A percentile compares a stretch with the other conserved stretches of the same genome.
Conservation (phyloP, 64 coral and sea anemone genomes). For the Montipora capricornis region DNA sequence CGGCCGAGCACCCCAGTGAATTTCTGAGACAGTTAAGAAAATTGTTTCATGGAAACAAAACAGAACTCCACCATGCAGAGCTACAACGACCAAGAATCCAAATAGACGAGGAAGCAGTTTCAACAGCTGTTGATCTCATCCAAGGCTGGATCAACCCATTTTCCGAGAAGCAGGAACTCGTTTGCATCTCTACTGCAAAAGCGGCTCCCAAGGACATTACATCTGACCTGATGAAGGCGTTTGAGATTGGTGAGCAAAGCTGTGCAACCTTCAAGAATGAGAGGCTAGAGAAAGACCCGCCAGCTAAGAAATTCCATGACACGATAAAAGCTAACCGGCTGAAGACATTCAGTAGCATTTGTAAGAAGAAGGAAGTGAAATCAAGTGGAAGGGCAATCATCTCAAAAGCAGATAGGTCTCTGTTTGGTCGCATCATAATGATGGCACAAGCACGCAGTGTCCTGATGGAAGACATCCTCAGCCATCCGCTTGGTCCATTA, state of each 20-base stretch:
- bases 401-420: constrained; percentile 61
- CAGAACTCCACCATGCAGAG: not conserved
- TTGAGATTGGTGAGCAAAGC: not conserved
- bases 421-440: constrained; percentile 63
- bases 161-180: constrained; percentile 2
- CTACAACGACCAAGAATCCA: not conserved
- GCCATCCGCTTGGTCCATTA: constrained; percentile 47
- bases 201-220: not conserved
- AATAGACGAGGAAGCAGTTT: constrained; percentile 42
- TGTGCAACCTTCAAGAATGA: constrained; percentile 16
- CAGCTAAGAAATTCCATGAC: constrained; percentile 30
- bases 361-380: constrained; percentile 57
- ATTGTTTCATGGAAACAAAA: not conserved
- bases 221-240: constrained; percentile 23
- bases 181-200: constrained; percentile 36
- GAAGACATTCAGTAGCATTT: constrained; percentile 54
- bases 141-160: not conserved
- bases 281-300: constrained; percentile 23
- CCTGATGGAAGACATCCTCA: constrained; percentile 36
- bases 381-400: constrained; percentile 48
- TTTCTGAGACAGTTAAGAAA: not conserved
- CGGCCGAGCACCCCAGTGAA: not conserved
- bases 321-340: constrained; percentile 23
- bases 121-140: constrained; percentile 4
- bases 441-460: constrained; percentile 54